Evolutionary conservation across 2,113 vertebrate genomes (phyloP), one percentile per base, ranked within the genome.

Genomic region (Phyllopteryx taeniolatus): DNA sequence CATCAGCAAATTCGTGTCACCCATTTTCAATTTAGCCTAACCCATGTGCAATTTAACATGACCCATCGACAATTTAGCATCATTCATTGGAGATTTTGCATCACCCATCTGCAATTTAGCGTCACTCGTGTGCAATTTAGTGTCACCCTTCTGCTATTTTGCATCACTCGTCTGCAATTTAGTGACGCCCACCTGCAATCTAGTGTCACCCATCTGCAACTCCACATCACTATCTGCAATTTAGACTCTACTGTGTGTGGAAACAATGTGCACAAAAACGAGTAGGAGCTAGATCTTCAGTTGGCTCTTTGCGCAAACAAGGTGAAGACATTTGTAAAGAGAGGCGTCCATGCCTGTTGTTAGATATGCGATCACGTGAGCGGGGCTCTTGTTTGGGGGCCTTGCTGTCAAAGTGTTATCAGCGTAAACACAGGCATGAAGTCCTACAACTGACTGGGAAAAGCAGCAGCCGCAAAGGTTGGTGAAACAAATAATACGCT

Each of bases 361-460:
- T 15, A 83, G 75, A 81, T 72, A 83, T n/a, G 27, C 78, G 22
- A 42, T 71, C 46, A 71, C 54, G 49, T 74, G 70, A 69, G 74
- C 22, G 53, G 42, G 19, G 59, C 65, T 68, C 68, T 62, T 73
- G 70, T 72, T 75, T 65, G 4, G 33, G 42, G 31, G 9, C 67
- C 72, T 43, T 39, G 62, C 39, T 11, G 27, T 53, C 17, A 67
- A 65, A 35, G n/a, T 17, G 65, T 85, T 84, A 90, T 91, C 85
- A 76, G 78, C 74, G 60, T 71, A 70, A 86, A 78, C 86, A 84
- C 72, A 80, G 47, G 51, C 27, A 35, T 43, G 2, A 22, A 13
- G 35, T 12, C 11, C 53, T 14, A 46, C 44, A 22, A 46, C 42
- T 46, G 44, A 44, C 13, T 17, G 42, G 42, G 63, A 44, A 33